These are phyloP conservation scores for Phymatocera aterrima DNA, from an alignment of 2,888 invertebrate genomes.

Conservation along the genomic window DNA sequence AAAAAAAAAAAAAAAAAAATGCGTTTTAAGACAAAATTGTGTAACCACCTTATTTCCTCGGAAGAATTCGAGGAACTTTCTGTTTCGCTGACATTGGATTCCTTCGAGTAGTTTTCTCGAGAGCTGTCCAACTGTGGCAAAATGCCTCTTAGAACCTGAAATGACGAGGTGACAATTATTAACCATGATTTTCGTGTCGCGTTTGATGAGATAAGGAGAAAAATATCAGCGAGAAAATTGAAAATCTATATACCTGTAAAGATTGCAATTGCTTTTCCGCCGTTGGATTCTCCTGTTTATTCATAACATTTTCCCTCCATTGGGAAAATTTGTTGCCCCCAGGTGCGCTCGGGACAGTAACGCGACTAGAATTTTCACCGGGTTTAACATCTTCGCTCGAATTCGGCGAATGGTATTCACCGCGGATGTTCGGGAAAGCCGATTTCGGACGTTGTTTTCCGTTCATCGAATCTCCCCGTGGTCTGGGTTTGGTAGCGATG, in stretches of 20 bases:
- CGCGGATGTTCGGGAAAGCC: neutral
- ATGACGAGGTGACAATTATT: neutral
- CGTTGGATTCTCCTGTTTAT: constrained; percentile 64
- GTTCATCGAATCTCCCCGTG: constrained; percentile 4
- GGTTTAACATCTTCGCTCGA: neutral
- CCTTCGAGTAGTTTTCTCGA: constrained; percentile 55
- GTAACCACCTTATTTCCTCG: constrained; percentile 44
- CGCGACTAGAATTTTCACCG: neutral
- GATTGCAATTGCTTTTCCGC: constrained; percentile 69
- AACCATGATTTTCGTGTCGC: no score
- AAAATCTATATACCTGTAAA: constrained; percentile 61
- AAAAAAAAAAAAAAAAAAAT: neutral
- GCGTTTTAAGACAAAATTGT: constrained; percentile 9
- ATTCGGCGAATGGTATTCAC: neutral
- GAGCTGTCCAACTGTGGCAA: constrained; percentile 70
- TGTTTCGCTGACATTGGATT: neutral
- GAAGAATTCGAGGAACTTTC: neutral
- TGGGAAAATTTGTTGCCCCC: constrained; percentile 65
- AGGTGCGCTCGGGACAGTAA: constrained; percentile 37
- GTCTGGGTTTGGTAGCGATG: constrained; percentile 18
- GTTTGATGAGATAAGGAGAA: no score
- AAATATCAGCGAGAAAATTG: no score
- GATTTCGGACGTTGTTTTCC: neutral
- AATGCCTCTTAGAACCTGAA: constrained; percentile 70
- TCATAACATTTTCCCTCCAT: constrained; percentile 67